phyloP scores from a whole-genome alignment of 1,140 invertebrate genomes.

The Heliconius nattereri region DNA sequence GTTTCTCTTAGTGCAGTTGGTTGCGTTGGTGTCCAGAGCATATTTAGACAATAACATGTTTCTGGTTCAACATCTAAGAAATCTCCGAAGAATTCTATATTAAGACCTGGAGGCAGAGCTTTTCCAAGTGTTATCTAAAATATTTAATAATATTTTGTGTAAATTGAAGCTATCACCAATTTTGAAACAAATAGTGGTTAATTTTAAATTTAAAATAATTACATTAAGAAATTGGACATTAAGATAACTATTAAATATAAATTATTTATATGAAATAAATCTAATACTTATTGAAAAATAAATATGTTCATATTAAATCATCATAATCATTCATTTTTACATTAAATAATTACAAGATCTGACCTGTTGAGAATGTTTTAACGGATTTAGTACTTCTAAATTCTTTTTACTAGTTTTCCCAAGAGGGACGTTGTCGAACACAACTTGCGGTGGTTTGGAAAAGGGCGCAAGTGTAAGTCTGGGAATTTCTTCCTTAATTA shows the following conservation, averaged over 20 bases:
- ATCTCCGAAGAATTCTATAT: conserved; percentile 79
- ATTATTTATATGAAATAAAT: no score
- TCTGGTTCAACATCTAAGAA: conserved; percentile 75
- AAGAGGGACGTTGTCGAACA: conserved; percentile 84
- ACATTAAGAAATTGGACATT: no score
- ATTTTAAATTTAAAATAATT: no score
- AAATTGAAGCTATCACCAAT: neutral
- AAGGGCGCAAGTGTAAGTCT: conserved; percentile 83
- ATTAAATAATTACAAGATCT: neutral
- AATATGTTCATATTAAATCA: conserved; percentile 14
- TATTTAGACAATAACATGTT: conserved; percentile 75
- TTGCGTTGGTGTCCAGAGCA: conserved; percentile 83
- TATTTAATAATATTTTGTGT: conserved; percentile 7
- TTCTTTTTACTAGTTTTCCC: conserved; percentile 77
- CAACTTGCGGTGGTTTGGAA: conserved; percentile 82
- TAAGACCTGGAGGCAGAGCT: conserved; percentile 81
- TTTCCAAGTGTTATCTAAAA: conserved; percentile 84
- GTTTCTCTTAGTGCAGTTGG: conserved; percentile 83
- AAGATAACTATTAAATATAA: no score
- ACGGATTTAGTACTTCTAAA: conserved; percentile 83
- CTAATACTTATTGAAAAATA: neutral
- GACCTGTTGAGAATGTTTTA: conserved; percentile 81
- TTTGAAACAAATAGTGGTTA: no score
- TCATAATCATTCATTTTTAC: neutral
- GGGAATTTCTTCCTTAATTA: conserved; percentile 66